phyloP scores from a whole-genome alignment of 2,797 vertebrate species.

The Valencia hispanica region DNA sequence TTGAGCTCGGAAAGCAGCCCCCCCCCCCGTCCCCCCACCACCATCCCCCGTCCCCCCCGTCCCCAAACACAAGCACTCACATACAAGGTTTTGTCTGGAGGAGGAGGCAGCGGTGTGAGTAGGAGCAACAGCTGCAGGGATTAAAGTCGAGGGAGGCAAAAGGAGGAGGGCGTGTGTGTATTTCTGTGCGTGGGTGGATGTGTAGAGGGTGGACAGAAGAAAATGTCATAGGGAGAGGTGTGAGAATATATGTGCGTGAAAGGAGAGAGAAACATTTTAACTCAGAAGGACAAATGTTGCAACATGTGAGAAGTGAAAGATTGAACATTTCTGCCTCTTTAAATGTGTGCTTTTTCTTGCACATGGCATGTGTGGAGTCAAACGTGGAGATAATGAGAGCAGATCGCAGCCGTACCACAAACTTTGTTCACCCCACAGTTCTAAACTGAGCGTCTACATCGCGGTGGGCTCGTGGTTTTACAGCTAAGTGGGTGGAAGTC shows the following conservation, averaged over 20 bases:
- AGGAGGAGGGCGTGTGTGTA: conserved; percentile 38
- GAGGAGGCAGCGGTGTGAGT: conserved; percentile 60
- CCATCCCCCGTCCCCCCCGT: conserved; percentile 19
- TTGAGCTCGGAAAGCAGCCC: conserved; percentile 29
- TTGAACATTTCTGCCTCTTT: not conserved
- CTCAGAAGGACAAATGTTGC: conserved; percentile 21
- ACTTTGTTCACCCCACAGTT: conserved; percentile 11
- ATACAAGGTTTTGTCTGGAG: conserved; percentile 59
- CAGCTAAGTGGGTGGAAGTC: conserved; percentile 22
- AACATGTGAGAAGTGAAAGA: conserved; percentile 21
- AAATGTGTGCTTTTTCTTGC: not conserved
- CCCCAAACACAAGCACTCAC: conserved; percentile 14
- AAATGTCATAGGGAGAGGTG: conserved; percentile 21
- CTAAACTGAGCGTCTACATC: conserved; percentile 12
- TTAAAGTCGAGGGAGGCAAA: conserved; percentile 61
- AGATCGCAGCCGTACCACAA: conserved; percentile 17
- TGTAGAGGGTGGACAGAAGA: conserved; percentile 15
- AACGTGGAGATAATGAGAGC: conserved; percentile 7
- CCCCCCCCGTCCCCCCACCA: conserved; percentile 33
- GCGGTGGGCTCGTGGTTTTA: conserved; percentile 35
- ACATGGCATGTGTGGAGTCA: conserved; percentile 10
- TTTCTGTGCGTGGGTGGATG: conserved; percentile 24
- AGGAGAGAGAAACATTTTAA: conserved; percentile 24
- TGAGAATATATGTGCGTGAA: conserved; percentile 18
- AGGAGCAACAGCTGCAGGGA: conserved; percentile 78